Percentiles rank a stretch among this genome's conserved stretches.
phyloP scores from a whole-genome alignment of 2,888 invertebrate species.

The Caenorhabditis plicata region DNA sequence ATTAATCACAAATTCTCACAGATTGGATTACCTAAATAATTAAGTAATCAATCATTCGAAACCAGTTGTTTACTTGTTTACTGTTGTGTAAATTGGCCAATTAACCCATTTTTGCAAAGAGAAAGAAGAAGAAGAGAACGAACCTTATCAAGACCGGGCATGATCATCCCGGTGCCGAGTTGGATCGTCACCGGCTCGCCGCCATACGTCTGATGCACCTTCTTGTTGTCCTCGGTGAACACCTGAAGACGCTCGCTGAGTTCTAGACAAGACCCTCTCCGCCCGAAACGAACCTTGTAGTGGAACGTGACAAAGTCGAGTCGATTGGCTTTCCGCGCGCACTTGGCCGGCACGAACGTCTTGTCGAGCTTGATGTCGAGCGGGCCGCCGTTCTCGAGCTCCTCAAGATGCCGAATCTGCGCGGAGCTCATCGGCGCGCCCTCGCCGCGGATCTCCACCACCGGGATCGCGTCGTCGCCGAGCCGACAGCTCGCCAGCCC shows the following conservation, averaged over 20 bases:
- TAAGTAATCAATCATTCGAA: neutral
- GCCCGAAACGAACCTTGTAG: slow-evolving; percentile 54
- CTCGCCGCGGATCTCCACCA: slow-evolving; percentile 63
- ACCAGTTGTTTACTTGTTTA: neutral
- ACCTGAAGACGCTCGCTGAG: slow-evolving; percentile 25
- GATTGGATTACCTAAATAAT: too few species aligned
- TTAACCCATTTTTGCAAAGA: slow-evolving; percentile 13
- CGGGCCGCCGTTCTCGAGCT: slow-evolving; percentile 61
- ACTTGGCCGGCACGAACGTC: slow-evolving; percentile 52
- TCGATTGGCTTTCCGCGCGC: slow-evolving; percentile 52
- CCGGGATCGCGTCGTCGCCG: slow-evolving; percentile 65
- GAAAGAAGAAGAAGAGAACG: slow-evolving; percentile 7
- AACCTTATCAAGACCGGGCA: slow-evolving; percentile 65
- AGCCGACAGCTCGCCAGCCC: too few species aligned
- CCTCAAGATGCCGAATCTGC: slow-evolving; percentile 64
- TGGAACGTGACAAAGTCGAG: slow-evolving; percentile 65
- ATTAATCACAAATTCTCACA: too few species aligned
- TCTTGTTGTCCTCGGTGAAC: slow-evolving; percentile 45
- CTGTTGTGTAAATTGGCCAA: slow-evolving; percentile 5
- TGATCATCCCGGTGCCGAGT: slow-evolving; percentile 64
- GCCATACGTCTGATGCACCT: slow-evolving; percentile 56
- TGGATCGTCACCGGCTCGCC: slow-evolving; percentile 59
- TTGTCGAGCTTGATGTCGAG: slow-evolving; percentile 56
- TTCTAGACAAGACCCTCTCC: neutral
- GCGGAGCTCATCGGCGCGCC: slow-evolving; percentile 66